Conservation (phyloP, 2,888 invertebrate species). For the Aromia moschata region DNA sequence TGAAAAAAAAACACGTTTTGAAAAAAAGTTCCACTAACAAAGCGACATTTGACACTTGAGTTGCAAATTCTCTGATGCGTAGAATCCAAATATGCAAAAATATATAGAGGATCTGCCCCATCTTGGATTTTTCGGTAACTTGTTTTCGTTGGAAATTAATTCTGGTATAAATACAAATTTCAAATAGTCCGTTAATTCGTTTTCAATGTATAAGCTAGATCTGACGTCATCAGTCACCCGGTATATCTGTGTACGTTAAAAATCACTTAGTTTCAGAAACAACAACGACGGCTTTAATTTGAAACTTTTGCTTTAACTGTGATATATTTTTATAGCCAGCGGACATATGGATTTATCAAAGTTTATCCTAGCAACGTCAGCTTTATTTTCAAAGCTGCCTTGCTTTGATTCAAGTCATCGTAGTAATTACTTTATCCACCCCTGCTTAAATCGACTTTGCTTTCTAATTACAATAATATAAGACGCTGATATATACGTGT, state of each 20-base stretch:
- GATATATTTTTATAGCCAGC: constrained; percentile 17
- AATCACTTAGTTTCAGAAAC: constrained; percentile 1
- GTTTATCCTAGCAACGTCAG: constrained; percentile 49
- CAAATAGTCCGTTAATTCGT: too few relatives aligned
- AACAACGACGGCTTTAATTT: constrained; percentile 25
- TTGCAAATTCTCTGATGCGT: too few relatives aligned
- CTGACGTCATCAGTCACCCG: too few relatives aligned
- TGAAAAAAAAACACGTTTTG: too few relatives aligned
- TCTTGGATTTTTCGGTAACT: too few relatives aligned
- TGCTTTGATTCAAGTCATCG: constrained; percentile 50
- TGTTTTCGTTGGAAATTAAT: too few relatives aligned
- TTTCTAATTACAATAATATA: constrained; percentile 23
- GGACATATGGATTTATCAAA: constrained; percentile 41
- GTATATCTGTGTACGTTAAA: not conserved
- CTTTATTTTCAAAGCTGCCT: constrained; percentile 47
- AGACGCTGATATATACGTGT: constrained; percentile 9
- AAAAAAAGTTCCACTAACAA: too few relatives aligned
- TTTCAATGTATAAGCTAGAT: too few relatives aligned
- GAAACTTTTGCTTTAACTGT: constrained; percentile 25
- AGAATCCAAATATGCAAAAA: too few relatives aligned
- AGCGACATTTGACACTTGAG: too few relatives aligned
- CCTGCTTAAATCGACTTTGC: constrained; percentile 23
- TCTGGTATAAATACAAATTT: too few relatives aligned
- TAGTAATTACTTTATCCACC: constrained; percentile 52
- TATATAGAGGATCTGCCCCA: too few relatives aligned